Evolutionary conservation across 2,888 invertebrate species (phyloP).

Genomic region (Ormyrus pomaceus): DNA sequence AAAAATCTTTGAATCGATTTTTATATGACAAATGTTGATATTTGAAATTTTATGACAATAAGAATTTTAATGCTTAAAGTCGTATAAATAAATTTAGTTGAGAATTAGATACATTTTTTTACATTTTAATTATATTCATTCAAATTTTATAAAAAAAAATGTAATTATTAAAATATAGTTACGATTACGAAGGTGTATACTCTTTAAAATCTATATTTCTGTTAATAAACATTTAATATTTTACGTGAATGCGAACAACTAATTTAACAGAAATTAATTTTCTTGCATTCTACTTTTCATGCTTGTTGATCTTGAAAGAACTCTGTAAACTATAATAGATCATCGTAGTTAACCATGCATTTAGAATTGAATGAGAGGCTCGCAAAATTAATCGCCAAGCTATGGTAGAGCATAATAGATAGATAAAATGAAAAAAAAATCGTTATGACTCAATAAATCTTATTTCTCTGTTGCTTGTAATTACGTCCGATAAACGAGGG

Average conservation of each 20-base stretch:
- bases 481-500: slow-evolving; percentile 74
- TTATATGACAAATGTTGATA: no score
- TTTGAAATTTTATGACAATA: slow-evolving; percentile 17
- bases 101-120: no score
- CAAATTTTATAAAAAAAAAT: not conserved
- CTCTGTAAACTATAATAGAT: slow-evolving; percentile 19
- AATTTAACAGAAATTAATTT: slow-evolving; percentile 29
- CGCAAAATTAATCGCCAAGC: slow-evolving; percentile 50
- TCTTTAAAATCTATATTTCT: slow-evolving; percentile 13
- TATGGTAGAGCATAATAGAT: slow-evolving; percentile 38
- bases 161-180: slow-evolving; percentile 4
- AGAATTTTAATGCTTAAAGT: not conserved
- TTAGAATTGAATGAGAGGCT: not conserved
- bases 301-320: slow-evolving; percentile 32
- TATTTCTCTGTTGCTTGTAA: slow-evolving; percentile 74
- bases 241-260: slow-evolving; percentile 26
- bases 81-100: no score
- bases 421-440: slow-evolving; percentile 22
- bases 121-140: no score
- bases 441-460: slow-evolving; percentile 68
- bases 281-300: slow-evolving; percentile 34
- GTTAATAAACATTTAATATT: slow-evolving; percentile 24
- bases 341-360: not conserved
- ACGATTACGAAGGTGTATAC: slow-evolving; percentile 42
- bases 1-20: no score